Conservation (phyloP, 2,797 vertebrate species). For the Urosaurus nigricauda region DNA sequence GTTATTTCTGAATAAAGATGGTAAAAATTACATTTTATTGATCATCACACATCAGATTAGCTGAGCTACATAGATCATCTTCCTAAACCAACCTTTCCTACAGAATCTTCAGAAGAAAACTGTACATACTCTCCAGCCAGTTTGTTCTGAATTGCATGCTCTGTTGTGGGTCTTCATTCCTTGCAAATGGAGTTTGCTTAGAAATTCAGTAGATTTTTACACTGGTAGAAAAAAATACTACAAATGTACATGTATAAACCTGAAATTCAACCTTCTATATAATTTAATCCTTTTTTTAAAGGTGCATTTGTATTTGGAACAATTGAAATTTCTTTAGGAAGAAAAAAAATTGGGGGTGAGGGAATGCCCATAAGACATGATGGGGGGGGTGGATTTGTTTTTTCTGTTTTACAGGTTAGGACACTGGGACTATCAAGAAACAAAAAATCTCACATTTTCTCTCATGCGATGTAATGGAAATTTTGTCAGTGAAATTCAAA, state of each 20-base stretch:
- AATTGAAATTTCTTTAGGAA: background rate
- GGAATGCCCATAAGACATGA: conserved; percentile 44
- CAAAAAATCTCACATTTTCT: conserved; percentile 24
- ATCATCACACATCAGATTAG: conserved; percentile 13
- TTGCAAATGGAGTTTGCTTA: background rate
- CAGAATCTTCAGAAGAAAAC: background rate
- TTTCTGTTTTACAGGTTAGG: background rate
- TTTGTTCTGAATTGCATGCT: background rate
- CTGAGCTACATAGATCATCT: background rate
- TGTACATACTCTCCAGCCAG: background rate
- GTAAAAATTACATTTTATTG: background rate
- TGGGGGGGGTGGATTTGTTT: background rate
- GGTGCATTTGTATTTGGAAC: background rate
- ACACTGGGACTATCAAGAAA: background rate
- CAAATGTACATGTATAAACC: too few species aligned
- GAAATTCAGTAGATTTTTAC: background rate
- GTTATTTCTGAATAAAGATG: background rate
- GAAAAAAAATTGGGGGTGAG: conserved; percentile 40
- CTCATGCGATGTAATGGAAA: background rate
- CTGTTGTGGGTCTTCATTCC: background rate
- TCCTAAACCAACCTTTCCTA: background rate
- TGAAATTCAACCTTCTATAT: background rate
- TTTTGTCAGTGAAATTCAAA: conserved; percentile 42
- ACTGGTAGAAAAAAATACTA: background rate
- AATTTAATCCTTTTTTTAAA: background rate